Evolutionary conservation across 2,888 invertebrate species (phyloP), one percentile per base, ranked within the genome.

Genomic region (Lordiphosa fenestrarum): DNA sequence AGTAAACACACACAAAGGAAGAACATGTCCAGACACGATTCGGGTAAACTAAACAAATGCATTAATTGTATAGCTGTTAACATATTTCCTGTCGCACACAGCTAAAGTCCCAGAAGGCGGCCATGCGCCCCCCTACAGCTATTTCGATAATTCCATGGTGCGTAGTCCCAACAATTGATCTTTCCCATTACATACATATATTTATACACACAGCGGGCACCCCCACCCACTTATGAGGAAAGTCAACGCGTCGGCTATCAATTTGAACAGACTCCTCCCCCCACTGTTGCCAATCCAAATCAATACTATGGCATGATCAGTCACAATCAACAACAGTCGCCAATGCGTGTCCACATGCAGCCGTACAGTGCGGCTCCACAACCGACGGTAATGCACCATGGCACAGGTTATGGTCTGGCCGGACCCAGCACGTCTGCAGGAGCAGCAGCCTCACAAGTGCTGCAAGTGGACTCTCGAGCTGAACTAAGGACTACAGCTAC

Each of bases 191-290:
- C 9, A 9, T 42, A 42, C 13, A 5, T 10, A 15, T 44, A 5
- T 15, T 10, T 2, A 15, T 44, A 33, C 3, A 50, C 53, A 15
- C 38, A 88, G 85, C 74, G 88, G 37, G 86, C 86, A 6, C 88
- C 88, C 2, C 89, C 89, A 2, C 89, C 89, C 2, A 68, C 88
- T 1, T 89, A 89, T 47, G 89, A 89, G 48, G 88, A 89, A 46
- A 87, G 88, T 15, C 87, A 87, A 59, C 77, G 76, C 3, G 58
- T 56, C 6, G 47, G 67, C 9, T 30, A 30, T 30, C 30, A 2
- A 10, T 0, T 0, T n/a, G 47, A 40, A 4, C 46, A 15, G 41
- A 41, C 37, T 56, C 57, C 56, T 44, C 54, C 35, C 33, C 51
- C 6, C 15, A 10, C 15, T 10, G 30, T 30, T 30, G 6, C 1